phyloP scores from a whole-genome alignment of 1,140 invertebrate genomes.

The Hyles euphorbiae region DNA sequence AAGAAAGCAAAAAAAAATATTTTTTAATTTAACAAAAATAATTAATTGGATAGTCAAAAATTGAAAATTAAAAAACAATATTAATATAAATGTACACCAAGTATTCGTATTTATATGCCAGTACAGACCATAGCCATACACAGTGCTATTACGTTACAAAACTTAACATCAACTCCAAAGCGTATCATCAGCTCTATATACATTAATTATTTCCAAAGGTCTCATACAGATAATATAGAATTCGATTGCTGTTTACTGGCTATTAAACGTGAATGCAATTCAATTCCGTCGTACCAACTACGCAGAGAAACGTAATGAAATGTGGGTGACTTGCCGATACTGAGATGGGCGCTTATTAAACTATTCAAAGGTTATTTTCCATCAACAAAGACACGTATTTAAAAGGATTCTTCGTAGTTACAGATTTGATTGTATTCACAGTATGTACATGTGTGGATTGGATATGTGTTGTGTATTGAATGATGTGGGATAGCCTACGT shows the following conservation, averaged over 20 bases:
- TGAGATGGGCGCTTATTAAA: constrained; percentile 4
- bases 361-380: constrained; percentile 7
- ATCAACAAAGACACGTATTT: constrained; percentile 6
- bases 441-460: no score
- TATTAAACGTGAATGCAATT: constrained; percentile 68
- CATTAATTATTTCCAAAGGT: constrained; percentile 48
- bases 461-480: no score
- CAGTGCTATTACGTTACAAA: no score
- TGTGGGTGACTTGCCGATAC: constrained; percentile 26
- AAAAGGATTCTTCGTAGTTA: constrained; percentile 2
- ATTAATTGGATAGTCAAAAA: no score
- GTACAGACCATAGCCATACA: no score
- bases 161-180: background rate
- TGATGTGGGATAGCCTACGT: no score
- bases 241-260: constrained; percentile 60
- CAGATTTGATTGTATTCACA: background rate
- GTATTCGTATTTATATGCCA: no score
- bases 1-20: no score
- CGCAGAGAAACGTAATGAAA: constrained; percentile 46
- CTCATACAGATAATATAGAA: constrained; percentile 57
- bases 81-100: no score
- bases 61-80: no score
- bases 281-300: constrained; percentile 47
- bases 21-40: no score
- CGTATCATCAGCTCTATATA: constrained; percentile 28